A percentile compares a stretch with the other conserved stretches of the same genome.
These are phyloP conservation scores for Clivina fossor DNA, from an alignment of 2,888 invertebrate genomes.

Conservation along the genomic window DNA sequence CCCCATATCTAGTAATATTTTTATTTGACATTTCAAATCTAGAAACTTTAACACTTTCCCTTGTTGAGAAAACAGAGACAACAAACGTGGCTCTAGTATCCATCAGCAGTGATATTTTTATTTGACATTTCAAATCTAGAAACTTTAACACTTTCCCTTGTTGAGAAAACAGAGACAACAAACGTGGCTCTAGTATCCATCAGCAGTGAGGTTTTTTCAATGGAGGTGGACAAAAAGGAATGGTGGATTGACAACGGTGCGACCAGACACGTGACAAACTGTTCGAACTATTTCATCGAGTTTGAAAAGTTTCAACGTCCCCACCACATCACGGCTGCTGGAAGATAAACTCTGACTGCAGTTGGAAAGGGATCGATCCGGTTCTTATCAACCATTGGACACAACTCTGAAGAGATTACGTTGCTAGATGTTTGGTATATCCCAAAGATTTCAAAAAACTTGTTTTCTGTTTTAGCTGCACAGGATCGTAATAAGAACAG, in stretches of 20 bases:
- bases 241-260: conserved; percentile 44
- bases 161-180: conserved; percentile 4
- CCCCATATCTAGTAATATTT: too few relatives aligned
- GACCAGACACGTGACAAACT: conserved; percentile 41
- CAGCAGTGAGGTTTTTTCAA: conserved; percentile 23
- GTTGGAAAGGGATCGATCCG: conserved; percentile 35
- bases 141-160: too few relatives aligned
- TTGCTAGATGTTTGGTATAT: conserved; percentile 42
- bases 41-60: conserved; percentile 41
- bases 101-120: too few relatives aligned
- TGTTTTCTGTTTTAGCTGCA: conserved; percentile 43
- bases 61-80: conserved; percentile 42
- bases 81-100: conserved; percentile 33
- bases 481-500: conserved; percentile 39
- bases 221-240: conserved; percentile 11
- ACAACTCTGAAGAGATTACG: conserved; percentile 35
- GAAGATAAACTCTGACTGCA: conserved; percentile 37
- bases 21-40: conserved; percentile 41
- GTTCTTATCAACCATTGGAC: conserved; percentile 32
- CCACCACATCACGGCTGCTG: conserved; percentile 38
- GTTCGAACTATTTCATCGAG: conserved; percentile 33
- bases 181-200: conserved; percentile 22
- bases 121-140: too few relatives aligned
- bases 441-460: conserved; percentile 42
- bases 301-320: conserved; percentile 38